A percentile compares a stretch with the other conserved stretches of the same genome.
These are phyloP conservation scores for Lethrus apterus DNA, from an alignment of 1,140 invertebrate species.

Conservation along the genomic window DNA sequence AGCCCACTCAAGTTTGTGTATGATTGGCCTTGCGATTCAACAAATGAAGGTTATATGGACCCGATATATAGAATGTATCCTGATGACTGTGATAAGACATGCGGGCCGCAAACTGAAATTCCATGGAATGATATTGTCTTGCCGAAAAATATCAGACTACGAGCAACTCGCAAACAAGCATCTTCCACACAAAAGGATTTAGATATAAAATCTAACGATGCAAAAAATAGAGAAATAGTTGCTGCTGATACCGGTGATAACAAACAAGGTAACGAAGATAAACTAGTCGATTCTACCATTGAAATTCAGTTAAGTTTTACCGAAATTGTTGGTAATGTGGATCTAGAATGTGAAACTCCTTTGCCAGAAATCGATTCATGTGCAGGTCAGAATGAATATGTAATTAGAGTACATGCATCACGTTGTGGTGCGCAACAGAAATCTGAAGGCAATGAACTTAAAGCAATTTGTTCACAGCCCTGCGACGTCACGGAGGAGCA, in stretches of 20 bases:
- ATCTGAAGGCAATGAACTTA: too few species aligned
- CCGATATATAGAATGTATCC: conserved; percentile 1
- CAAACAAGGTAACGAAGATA: neutral
- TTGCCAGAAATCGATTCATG: too few species aligned
- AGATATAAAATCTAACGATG: neutral
- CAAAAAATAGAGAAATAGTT: neutral
- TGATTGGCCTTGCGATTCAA: neutral
- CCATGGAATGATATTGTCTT: conserved; percentile 3
- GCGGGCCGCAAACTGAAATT: conserved; percentile 8
- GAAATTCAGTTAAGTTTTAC: conserved; percentile 11
- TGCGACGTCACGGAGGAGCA: too few species aligned
- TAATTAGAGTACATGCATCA: too few species aligned
- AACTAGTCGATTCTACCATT: too few species aligned
- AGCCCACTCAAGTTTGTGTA: neutral
- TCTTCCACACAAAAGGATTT: neutral
- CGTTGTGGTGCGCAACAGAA: too few species aligned
- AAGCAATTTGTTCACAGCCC: too few species aligned
- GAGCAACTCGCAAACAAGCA: neutral
- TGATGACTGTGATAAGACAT: conserved; percentile 8
- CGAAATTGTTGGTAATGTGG: neutral
- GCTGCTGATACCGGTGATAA: neutral
- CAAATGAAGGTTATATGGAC: conserved; percentile 4
- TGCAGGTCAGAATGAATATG: too few species aligned
- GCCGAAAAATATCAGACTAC: conserved; percentile 3
- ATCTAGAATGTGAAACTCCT: too few species aligned